Evolutionary conservation across 2,113 vertebrate species (phyloP), one percentile per base, ranked within the genome.

Genomic region (Labeo rohita): DNA sequence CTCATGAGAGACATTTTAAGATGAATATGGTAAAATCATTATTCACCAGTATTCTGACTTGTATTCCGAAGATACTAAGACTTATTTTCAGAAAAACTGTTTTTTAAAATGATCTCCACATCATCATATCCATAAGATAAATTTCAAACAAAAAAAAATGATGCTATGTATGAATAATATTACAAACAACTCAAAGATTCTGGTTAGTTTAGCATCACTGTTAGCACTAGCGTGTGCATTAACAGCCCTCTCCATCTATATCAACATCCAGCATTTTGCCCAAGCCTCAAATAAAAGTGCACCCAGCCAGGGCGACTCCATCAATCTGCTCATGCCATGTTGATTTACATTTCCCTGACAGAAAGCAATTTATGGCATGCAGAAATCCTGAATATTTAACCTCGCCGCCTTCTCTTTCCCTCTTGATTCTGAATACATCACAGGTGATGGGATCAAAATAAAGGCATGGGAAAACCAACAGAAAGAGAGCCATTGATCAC

Each of bases 341-440:
- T 93, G 93, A 94, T 95, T 94, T 93, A 93, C 92, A 94, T 94
- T 92, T 90, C 88, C 80, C 89, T 82, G 88, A 91, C 92, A 92
- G 89, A 89, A 91, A 90, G 88, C 91, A 90, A 90, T 92, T 93
- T 93, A 92, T 92, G 91, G 91, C 90, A 88, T 87, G 89, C 72
- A 70, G 91, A 93, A 93, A 93, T 92, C 87, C 87, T n/a, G 85
- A 86, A 23, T 91, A 91, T 83, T 92, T 79, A 43, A 75, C 61
- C 52, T 45, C 85, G 50, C 49, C 59, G 43, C 74, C 86, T 88
- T 88, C 80, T 87, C 80, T 81, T 80, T 73, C 52, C n/a, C 56
- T 61, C 68, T 79, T 11, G 86, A 83, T 81, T 84, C 70, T 39
- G 80, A 86, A 91, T 90, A 87, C 86, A 90, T 93, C 90, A 89